Conservation (phyloP, 2,797 vertebrate genomes). For the Mastacembelus armatus region DNA sequence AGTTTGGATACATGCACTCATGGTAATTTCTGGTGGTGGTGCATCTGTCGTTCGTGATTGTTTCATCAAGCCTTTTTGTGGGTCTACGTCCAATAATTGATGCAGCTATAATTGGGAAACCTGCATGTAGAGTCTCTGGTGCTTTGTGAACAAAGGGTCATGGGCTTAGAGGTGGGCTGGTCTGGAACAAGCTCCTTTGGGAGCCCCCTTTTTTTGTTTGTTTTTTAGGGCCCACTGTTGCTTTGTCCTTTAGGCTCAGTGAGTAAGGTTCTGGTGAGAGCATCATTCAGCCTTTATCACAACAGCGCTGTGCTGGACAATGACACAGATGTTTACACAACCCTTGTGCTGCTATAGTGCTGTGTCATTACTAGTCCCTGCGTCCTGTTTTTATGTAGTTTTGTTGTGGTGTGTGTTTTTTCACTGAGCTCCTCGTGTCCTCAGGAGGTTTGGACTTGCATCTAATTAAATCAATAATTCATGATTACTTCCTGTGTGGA, state of each 20-base stretch:
- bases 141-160: slow-evolving; percentile 35
- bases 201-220: slow-evolving; percentile 31
- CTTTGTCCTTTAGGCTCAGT: slow-evolving; percentile 64
- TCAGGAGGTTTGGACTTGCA: slow-evolving; percentile 19
- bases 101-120: background rate
- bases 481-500: slow-evolving; percentile 48
- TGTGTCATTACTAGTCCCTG: slow-evolving; percentile 42
- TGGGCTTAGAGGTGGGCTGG: slow-evolving; percentile 33
- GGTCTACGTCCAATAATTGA: no score
- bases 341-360: slow-evolving; percentile 25
- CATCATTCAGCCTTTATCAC: slow-evolving; percentile 45
- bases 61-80: no score
- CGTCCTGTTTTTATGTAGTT: background rate
- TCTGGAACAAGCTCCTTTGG: slow-evolving; percentile 47
- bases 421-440: slow-evolving; percentile 21
- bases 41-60: background rate
- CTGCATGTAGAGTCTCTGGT: slow-evolving; percentile 16
- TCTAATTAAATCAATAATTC: slow-evolving; percentile 65
- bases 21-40: no score
- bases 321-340: slow-evolving; percentile 40
- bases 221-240: background rate
- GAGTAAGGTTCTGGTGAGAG: slow-evolving; percentile 74
- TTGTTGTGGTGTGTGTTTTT: background rate
- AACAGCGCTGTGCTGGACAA: slow-evolving; percentile 65
- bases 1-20: no score